Percentiles rank a stretch among this genome's conserved stretches.
Evolutionary conservation across 1,140 invertebrate species (phyloP).

Genomic region (Philopotamus ludificatus): DNA sequence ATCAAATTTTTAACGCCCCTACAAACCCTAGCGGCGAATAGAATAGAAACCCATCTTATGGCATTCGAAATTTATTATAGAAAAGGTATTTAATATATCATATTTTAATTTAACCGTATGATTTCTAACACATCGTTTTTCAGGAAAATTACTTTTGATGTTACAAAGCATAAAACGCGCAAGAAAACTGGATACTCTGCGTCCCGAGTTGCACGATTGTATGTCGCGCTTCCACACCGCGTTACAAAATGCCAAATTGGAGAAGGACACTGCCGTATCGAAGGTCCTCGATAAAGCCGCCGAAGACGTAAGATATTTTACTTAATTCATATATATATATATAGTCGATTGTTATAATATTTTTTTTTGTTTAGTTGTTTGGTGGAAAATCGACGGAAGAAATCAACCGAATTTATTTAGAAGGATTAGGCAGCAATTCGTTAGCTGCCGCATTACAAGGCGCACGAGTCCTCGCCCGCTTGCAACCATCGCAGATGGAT

Average conservation of each 20-base stretch:
- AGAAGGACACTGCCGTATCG: slow-evolving; percentile 63
- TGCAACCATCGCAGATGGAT: slow-evolving; percentile 61
- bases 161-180: slow-evolving; percentile 88
- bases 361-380: slow-evolving; percentile 33
- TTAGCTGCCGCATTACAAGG: slow-evolving; percentile 71
- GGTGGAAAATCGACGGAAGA: slow-evolving; percentile 59
- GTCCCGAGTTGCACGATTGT: slow-evolving; percentile 83
- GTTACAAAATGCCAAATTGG: slow-evolving; percentile 48
- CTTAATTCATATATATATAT: slow-evolving; percentile 38
- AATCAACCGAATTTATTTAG: slow-evolving; percentile 72
- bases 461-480: slow-evolving; percentile 67
- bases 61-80: slow-evolving; percentile 96
- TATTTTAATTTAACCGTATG: not conserved
- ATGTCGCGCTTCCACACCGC: slow-evolving; percentile 72
- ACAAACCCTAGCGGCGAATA: slow-evolving; percentile 78
- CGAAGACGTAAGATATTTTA: slow-evolving; percentile 54
- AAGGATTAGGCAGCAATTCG: slow-evolving; percentile 58
- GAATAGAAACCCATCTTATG: slow-evolving; percentile 93
- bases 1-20: slow-evolving; percentile 91
- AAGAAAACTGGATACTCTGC: slow-evolving; percentile 65
- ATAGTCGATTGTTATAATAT: not conserved
- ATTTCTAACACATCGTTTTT: slow-evolving; percentile 42
- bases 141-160: slow-evolving; percentile 81
- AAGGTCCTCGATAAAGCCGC: slow-evolving; percentile 77
- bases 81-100: slow-evolving; percentile 67